Evolutionary conservation across 2,797 vertebrate genomes (phyloP).

Genomic region (Phylloscopus collybita): DNA sequence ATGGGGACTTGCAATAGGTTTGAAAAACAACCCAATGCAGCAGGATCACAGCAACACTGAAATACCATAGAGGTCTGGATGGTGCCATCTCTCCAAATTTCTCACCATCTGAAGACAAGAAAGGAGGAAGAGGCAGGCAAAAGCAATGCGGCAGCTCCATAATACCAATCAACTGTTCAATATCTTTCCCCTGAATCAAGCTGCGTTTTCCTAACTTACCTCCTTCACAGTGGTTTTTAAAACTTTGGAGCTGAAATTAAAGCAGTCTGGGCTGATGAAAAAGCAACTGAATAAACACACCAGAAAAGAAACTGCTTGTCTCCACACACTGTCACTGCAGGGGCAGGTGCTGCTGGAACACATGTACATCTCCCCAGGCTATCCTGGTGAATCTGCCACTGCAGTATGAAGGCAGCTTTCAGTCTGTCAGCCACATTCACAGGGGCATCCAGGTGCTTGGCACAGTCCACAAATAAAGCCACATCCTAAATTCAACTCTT

Average conservation of each 20-base stretch:
- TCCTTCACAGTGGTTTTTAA: not conserved
- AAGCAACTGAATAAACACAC: not conserved
- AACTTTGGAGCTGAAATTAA: not conserved
- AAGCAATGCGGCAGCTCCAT: not conserved
- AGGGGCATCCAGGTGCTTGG: not conserved
- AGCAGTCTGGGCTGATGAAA: not conserved
- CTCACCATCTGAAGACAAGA: not conserved
- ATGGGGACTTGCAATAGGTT: not conserved
- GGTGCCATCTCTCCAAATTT: not conserved
- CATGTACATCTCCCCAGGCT: accelerated
- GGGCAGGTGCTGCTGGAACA: not conserved
- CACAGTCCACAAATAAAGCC: not conserved
- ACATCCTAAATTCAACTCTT: not conserved
- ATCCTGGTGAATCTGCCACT: not conserved
- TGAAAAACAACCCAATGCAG: not conserved
- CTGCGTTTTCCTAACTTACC: not conserved
- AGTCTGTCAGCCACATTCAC: not conserved
- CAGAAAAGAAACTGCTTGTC: not conserved
- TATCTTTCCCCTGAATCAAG: not conserved
- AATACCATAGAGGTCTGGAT: not conserved
- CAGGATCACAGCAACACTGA: not conserved
- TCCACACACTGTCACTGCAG: not conserved
- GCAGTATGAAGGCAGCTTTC: not conserved
- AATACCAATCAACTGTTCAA: not conserved
- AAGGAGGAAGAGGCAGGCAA: not conserved